Evolutionary conservation across 2,888 invertebrate species (phyloP).

Genomic region (Carcina quercana): DNA sequence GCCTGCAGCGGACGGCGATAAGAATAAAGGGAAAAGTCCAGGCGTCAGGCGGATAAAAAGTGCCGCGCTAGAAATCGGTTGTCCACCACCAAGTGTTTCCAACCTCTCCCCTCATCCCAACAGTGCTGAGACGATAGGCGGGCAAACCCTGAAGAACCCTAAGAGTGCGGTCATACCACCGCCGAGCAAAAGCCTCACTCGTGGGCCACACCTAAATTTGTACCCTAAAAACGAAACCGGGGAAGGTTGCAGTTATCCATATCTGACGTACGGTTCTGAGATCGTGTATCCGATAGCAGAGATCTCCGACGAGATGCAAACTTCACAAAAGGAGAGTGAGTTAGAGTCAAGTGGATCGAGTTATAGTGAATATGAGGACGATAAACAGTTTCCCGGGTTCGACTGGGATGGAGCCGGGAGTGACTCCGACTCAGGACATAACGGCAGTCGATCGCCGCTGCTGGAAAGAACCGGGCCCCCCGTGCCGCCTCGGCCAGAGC

Average conservation of each 20-base stretch:
- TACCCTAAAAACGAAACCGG: constrained; percentile 79
- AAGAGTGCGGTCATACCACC: constrained; percentile 78
- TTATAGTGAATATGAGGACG: constrained; percentile 77
- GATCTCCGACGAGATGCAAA: constrained; percentile 86
- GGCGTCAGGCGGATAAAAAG: constrained; percentile 76
- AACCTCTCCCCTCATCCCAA: constrained; percentile 87
- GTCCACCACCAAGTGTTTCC: constrained; percentile 79
- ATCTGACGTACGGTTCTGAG: constrained; percentile 80
- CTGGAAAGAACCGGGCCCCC: constrained; percentile 69
- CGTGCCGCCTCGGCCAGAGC: constrained; percentile 54
- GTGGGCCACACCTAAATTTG: constrained; percentile 81
- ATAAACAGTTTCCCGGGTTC: constrained; percentile 69
- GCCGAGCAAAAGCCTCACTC: constrained; percentile 79
- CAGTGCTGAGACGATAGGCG: constrained; percentile 84
- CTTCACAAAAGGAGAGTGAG: constrained; percentile 78
- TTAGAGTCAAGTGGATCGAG: constrained; percentile 75
- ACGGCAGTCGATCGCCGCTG: constrained; percentile 81
- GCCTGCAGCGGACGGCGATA: constrained; percentile 56
- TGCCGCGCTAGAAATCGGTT: constrained; percentile 81
- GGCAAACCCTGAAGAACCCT: constrained; percentile 79
- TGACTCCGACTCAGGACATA: constrained; percentile 80
- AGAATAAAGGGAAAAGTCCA: constrained; percentile 71
- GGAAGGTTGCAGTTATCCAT: constrained; percentile 84
- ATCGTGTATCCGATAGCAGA: constrained; percentile 90
- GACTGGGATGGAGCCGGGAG: constrained; percentile 73